Conservation (phyloP, 2,113 vertebrate genomes). For the Myanophis thanlyinensis region DNA sequence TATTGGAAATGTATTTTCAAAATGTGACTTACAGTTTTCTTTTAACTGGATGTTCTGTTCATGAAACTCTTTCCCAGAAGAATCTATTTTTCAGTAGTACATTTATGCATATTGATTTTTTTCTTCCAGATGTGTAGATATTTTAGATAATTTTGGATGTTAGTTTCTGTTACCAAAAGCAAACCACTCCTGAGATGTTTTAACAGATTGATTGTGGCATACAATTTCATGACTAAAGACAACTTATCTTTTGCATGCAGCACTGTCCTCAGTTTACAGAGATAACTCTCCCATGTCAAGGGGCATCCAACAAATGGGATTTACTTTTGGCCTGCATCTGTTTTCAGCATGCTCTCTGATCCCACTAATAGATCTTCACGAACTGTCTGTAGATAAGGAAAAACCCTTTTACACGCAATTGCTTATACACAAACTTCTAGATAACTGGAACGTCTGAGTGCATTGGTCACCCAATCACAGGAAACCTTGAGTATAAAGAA, state of each 20-base stretch:
- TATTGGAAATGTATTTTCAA: neutral
- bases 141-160: neutral
- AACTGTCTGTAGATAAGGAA: neutral
- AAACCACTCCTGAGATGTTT: neutral
- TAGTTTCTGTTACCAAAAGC: neutral
- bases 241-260: neutral
- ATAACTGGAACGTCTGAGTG: neutral
- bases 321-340: neutral
- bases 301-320: neutral
- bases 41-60: neutral
- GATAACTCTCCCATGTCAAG: neutral
- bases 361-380: neutral
- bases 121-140: neutral
- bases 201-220: neutral
- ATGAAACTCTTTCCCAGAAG: neutral
- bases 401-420: neutral
- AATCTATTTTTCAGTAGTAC: neutral
- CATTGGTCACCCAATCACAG: neutral
- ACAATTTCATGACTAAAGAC: neutral
- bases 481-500: neutral
- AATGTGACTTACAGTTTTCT: neutral
- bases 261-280: neutral
- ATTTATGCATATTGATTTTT: neutral
- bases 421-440: neutral
- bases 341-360: neutral